Evolutionary conservation across 2,113 vertebrate species (phyloP).

Genomic region (Rhagologus leucostigma): DNA sequence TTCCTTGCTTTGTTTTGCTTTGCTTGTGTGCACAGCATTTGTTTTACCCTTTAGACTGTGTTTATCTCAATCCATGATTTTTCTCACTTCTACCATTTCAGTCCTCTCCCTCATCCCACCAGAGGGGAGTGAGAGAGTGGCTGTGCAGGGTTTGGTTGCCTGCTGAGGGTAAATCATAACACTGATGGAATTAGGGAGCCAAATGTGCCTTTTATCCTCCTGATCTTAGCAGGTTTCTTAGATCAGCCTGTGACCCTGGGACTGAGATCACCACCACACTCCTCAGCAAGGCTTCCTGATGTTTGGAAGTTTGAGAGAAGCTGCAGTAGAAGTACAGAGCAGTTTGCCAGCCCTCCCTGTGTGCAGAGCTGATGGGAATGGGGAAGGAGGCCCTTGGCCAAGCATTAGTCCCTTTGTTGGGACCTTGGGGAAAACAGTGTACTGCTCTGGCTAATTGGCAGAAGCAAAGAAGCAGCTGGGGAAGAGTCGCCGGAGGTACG

Average conservation of each 20-base stretch:
- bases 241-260: not conserved
- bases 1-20: not conserved
- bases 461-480: not conserved
- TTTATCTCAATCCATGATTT: not conserved
- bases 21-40: not conserved
- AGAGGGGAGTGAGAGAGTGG: not conserved
- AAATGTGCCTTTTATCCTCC: not conserved
- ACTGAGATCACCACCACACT: rapidly evolving
- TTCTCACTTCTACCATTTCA: not conserved
- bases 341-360: not conserved
- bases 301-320: not conserved
- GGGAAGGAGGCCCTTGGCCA: not conserved
- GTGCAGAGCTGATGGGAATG: not conserved
- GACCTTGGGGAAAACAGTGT: not conserved
- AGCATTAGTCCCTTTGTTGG: not conserved
- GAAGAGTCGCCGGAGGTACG: not conserved
- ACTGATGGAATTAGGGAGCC: not conserved
- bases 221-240: not conserved
- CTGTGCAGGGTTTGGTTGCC: not conserved
- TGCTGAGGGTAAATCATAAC: not conserved
- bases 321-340: not conserved
- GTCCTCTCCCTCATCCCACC: not conserved
- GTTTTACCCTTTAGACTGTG: not conserved
- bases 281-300: not conserved
- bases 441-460: not conserved